phyloP scores from a whole-genome alignment of 2,797 vertebrate species.

The Numenius phaeopus region DNA sequence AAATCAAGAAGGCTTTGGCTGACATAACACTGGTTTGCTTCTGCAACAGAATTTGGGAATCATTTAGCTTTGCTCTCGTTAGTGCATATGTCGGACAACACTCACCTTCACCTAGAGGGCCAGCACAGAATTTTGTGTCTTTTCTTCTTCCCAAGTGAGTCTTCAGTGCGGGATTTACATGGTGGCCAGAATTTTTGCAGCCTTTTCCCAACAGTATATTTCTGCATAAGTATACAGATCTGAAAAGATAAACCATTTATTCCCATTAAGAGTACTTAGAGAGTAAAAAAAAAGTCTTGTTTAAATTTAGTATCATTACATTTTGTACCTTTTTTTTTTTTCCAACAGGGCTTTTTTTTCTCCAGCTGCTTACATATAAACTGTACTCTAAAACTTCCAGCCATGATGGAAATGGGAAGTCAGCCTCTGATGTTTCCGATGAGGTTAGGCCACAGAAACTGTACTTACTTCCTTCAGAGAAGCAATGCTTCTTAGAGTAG shows the following conservation, averaged over 20 bases:
- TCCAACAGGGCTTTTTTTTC: neutral
- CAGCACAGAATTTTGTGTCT: neutral
- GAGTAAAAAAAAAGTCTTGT: neutral
- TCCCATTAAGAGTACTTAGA: neutral
- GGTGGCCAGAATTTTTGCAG: neutral
- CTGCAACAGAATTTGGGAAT: neutral
- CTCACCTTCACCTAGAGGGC: neutral
- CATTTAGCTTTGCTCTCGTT: neutral
- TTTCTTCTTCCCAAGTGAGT: neutral
- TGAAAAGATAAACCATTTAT: conserved; percentile 24
- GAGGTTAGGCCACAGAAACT: neutral
- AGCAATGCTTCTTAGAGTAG: neutral
- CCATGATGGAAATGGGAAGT: neutral
- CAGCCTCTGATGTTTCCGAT: neutral
- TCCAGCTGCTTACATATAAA: neutral
- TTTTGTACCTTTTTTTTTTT: neutral
- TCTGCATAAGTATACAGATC: neutral
- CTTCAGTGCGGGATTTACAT: neutral
- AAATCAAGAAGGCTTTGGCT: neutral
- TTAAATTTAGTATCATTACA: neutral
- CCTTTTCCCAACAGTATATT: neutral
- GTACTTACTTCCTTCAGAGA: neutral
- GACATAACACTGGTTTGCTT: neutral
- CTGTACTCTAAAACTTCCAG: neutral
- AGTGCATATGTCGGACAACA: neutral